These are phyloP conservation scores for Poecilobothrus nobilitatus DNA, from an alignment of 2,888 invertebrate genomes.

Conservation along the genomic window DNA sequence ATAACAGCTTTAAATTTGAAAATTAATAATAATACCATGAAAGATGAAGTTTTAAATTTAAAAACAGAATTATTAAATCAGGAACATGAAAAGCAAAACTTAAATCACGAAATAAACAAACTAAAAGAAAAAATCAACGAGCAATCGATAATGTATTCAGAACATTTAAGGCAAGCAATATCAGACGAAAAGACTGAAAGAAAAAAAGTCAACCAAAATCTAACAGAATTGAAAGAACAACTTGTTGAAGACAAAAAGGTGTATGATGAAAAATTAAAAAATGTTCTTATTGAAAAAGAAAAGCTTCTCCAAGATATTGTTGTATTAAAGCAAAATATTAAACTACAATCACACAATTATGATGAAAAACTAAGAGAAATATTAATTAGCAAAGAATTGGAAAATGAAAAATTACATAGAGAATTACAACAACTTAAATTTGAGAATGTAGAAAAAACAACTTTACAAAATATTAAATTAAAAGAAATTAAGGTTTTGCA, in stretches of 20 bases:
- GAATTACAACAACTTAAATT: neutral
- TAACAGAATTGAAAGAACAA: too few species aligned
- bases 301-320: neutral
- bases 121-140: neutral
- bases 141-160: neutral
- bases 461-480: neutral
- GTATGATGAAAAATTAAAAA: neutral
- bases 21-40: constrained; percentile 36
- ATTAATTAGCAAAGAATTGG: neutral
- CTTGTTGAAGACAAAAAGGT: neutral
- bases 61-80: neutral
- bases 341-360: neutral
- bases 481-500: neutral
- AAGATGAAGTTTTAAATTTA: constrained; percentile 27
- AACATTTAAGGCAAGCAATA: neutral
- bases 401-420: neutral
- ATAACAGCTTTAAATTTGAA: constrained; percentile 34
- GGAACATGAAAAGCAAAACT: neutral
- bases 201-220: neutral
- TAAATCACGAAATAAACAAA: neutral
- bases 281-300: neutral
- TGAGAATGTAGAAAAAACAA: neutral
- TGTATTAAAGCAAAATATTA: neutral
- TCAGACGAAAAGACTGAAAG: neutral
- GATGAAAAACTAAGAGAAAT: neutral